These are phyloP conservation scores for Netelia fuscicornis DNA, from an alignment of 2,888 invertebrate genomes.

Conservation along the genomic window DNA sequence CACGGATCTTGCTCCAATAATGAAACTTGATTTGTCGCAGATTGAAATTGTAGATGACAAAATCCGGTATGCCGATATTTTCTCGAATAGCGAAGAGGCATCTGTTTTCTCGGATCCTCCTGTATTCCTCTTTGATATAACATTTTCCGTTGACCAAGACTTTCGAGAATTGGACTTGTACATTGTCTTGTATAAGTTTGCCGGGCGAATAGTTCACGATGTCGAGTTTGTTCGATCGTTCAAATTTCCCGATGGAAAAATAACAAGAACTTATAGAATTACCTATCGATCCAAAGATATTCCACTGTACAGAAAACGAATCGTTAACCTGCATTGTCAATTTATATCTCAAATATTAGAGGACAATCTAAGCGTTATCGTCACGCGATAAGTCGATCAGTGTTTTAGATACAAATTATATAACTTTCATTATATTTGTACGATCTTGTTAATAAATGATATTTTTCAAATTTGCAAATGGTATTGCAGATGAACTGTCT, in stretches of 20 bases:
- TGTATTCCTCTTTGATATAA: constrained; percentile 81
- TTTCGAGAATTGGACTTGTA: constrained; percentile 76
- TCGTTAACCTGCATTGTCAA: constrained; percentile 81
- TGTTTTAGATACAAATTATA: constrained; percentile 10
- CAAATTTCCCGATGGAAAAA: constrained; percentile 74
- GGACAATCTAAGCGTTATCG: constrained; percentile 68
- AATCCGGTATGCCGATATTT: constrained; percentile 50
- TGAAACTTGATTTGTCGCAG: constrained; percentile 57
- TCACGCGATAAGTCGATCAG: constrained; percentile 52
- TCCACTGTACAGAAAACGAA: constrained; percentile 81
- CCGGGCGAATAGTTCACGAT: constrained; percentile 80
- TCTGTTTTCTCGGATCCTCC: constrained; percentile 72
- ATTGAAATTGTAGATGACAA: constrained; percentile 34
- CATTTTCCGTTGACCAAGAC: constrained; percentile 74
- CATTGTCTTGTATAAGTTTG: constrained; percentile 78
- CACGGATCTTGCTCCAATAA: constrained; percentile 69
- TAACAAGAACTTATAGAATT: constrained; percentile 82
- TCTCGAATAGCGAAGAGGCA: constrained; percentile 71
- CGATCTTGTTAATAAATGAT: constrained; percentile 30
- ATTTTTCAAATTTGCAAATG: constrained; percentile 7
- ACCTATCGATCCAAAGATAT: constrained; percentile 81
- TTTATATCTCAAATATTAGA: constrained; percentile 78
- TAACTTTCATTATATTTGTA: constrained; percentile 13
- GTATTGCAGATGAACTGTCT: constrained; percentile 75
- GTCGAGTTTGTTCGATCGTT: constrained; percentile 79